Evolutionary conservation across 2,113 vertebrate genomes (phyloP).

Genomic region (Tretioscincus oriximinensis): DNA sequence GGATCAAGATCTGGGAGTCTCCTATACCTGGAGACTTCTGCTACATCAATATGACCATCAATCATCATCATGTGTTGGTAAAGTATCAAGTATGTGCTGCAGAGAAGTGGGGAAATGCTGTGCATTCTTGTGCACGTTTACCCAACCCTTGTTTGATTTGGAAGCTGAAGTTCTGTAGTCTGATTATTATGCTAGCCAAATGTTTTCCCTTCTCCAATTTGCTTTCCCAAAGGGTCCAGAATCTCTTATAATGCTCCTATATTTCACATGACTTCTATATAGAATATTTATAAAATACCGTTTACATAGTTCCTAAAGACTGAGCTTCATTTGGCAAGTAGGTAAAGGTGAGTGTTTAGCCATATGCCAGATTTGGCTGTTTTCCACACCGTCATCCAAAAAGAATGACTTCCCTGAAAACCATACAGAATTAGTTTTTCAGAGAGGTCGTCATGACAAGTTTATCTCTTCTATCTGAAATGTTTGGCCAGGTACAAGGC

Average conservation of each 20-base stretch:
- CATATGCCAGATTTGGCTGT: no score
- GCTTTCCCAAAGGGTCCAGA: constrained; percentile 13
- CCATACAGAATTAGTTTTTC: background rate
- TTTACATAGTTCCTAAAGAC: no score
- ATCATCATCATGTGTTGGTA: background rate
- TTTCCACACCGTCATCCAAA: no score
- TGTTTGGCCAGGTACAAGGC: no score
- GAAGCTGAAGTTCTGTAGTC: background rate
- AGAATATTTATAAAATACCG: background rate
- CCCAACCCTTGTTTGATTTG: background rate
- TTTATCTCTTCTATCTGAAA: background rate
- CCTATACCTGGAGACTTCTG: constrained; percentile 12
- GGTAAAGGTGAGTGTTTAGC: no score
- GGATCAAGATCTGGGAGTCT: background rate
- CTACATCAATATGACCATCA: background rate
- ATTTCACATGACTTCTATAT: constrained; percentile 50
- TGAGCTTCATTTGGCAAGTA: no score
- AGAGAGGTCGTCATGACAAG: background rate
- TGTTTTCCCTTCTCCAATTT: constrained; percentile 1
- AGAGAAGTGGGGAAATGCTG: background rate
- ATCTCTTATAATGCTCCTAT: constrained; percentile 16
- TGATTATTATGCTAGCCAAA: constrained; percentile 16
- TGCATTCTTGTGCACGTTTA: background rate
- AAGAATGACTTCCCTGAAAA: no score
- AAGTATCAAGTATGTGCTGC: background rate